Evolutionary conservation across 2,797 vertebrate species (phyloP).

Genomic region (Leuciscus waleckii): DNA sequence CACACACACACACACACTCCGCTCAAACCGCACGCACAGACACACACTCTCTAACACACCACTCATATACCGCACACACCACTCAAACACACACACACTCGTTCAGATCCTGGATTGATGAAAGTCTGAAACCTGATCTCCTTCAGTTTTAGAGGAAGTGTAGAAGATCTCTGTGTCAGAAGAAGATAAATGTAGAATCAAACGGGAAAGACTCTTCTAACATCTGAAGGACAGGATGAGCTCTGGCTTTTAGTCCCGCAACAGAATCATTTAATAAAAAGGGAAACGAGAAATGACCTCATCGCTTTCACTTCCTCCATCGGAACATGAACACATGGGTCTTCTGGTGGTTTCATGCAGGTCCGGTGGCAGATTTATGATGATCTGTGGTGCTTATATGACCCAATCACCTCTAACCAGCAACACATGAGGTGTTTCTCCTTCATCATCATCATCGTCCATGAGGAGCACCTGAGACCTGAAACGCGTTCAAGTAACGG

Average conservation of each 20-base stretch:
- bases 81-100: neutral
- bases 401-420: neutral
- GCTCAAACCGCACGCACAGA: no score
- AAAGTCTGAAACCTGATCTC: neutral
- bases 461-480: neutral
- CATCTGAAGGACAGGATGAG: neutral
- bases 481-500: neutral
- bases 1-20: neutral
- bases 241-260: neutral
- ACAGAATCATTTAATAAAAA: neutral
- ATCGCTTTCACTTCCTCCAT: conserved; percentile 25
- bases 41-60: neutral
- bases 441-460: neutral
- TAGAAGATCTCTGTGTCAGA: neutral
- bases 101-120: no score
- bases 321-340: neutral
- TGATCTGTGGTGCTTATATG: neutral
- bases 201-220: neutral
- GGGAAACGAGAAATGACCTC: conserved; percentile 2
- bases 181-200: neutral
- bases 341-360: neutral
- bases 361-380: neutral
- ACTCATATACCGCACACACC: neutral
- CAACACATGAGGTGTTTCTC: neutral
- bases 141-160: neutral